A percentile compares a stretch with the other conserved stretches of the same genome.
Evolutionary conservation across 37 sponge, comb jelly and placozoan species (phyloP).

Genomic region (Crambe crambe): DNA sequence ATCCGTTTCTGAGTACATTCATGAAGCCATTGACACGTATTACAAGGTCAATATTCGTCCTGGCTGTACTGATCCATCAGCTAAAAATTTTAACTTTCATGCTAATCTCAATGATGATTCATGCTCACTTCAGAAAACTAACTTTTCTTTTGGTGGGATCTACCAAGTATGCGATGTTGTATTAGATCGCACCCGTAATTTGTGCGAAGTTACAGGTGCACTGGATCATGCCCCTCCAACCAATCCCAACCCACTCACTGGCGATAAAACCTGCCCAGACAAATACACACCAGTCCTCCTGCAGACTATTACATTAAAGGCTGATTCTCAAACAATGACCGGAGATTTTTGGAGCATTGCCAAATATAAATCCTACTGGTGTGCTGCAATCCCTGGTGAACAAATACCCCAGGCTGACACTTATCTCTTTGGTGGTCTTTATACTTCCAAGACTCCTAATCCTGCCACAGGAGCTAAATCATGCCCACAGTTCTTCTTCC

Average conservation of each 20-base stretch:
- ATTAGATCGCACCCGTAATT: not conserved
- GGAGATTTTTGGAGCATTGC: conserved; percentile 13
- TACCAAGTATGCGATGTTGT: conserved; percentile 62
- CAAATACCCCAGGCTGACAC: conserved; percentile 22
- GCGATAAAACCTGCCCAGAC: conserved; percentile 49
- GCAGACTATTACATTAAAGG: conserved; percentile 43
- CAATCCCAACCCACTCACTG: conserved; percentile 72
- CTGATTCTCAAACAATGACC: conserved; percentile 4
- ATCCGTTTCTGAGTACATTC: conserved; percentile 30
- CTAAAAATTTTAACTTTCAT: too few species aligned
- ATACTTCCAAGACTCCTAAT: conserved; percentile 50
- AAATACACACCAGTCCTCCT: conserved; percentile 47
- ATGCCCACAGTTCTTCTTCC: conserved; percentile 58
- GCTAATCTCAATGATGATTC: too few species aligned
- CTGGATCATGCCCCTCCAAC: conserved; percentile 18
- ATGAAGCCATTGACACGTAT: conserved; percentile 54
- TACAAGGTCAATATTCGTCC: conserved; percentile 62
- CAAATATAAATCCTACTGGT: conserved; percentile 65
- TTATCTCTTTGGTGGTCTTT: conserved; percentile 79
- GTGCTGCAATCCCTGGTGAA: conserved; percentile 36
- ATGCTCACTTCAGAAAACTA: conserved; percentile 34
- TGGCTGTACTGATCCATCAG: conserved; percentile 63
- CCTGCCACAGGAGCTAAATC: conserved; percentile 52
- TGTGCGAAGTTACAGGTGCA: conserved; percentile 42
- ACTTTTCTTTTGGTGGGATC: conserved; percentile 73